Evolutionary conservation across 2,888 invertebrate species (phyloP).

Genomic region (Proisotoma minuta): DNA sequence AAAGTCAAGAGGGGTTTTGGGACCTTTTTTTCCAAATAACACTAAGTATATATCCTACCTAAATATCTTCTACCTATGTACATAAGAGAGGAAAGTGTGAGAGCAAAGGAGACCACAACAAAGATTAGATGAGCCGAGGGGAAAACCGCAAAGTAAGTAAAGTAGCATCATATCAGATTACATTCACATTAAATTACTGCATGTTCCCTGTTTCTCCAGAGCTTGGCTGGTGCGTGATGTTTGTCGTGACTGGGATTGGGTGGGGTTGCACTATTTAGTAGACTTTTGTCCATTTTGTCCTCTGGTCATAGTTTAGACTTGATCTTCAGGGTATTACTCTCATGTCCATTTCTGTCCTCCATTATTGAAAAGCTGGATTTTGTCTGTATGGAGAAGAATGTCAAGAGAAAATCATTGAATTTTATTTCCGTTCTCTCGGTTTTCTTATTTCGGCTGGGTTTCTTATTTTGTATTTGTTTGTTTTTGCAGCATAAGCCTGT

Average conservation of each 20-base stretch:
- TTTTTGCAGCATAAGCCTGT: no score
- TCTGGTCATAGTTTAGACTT: slow-evolving; percentile 8
- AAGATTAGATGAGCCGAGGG: slow-evolving; percentile 17
- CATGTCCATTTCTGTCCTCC: slow-evolving; percentile 15
- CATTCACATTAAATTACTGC: slow-evolving; percentile 42
- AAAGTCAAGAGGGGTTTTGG: slow-evolving; percentile 18
- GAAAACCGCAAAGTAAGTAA: slow-evolving; percentile 21
- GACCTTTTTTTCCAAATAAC: slow-evolving; percentile 17
- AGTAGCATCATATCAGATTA: slow-evolving; percentile 34
- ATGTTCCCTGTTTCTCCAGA: slow-evolving; percentile 1
- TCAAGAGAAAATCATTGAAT: not conserved
- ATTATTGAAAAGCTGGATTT: slow-evolving; percentile 9
- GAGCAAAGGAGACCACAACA: slow-evolving; percentile 7
- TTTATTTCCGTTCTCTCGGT: no score
- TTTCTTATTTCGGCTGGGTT: no score
- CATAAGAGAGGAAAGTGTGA: not conserved
- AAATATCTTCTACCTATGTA: not conserved
- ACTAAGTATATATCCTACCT: not conserved
- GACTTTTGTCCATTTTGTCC: not conserved
- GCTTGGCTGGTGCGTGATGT: slow-evolving; percentile 1
- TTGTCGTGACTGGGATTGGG: not conserved
- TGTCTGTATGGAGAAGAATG: not conserved
- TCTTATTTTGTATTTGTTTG: no score
- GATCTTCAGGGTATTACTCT: slow-evolving; percentile 10
- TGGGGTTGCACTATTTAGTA: no score